These are phyloP conservation scores for Amphiprion ocellaris DNA, from an alignment of 2,113 vertebrate species.

Conservation along the genomic window DNA sequence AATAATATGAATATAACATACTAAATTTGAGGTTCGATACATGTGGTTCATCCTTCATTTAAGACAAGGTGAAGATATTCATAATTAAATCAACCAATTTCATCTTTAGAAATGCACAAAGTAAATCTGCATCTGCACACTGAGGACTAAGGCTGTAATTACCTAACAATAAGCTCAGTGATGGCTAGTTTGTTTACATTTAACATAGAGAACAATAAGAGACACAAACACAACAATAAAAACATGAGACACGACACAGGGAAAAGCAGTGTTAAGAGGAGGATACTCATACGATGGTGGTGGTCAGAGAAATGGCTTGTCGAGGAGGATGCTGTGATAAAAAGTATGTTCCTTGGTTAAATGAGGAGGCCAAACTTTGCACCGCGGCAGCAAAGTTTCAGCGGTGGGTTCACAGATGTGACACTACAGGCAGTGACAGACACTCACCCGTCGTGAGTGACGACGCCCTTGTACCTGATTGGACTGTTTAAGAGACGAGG, in stretches of 20 bases:
- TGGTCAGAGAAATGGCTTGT: background rate
- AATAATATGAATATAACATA: no score
- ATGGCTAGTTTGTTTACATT: slow-evolving; percentile 1
- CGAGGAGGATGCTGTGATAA: background rate
- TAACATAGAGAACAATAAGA: background rate
- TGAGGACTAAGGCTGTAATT: no score
- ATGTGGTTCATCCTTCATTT: no score
- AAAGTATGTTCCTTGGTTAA: background rate
- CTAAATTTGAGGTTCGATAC: no score
- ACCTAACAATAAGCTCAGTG: background rate
- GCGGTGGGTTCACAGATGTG: slow-evolving; percentile 49
- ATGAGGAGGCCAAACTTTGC: slow-evolving; percentile 50
- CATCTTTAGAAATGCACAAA: no score
- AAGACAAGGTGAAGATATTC: no score
- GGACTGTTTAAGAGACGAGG: slow-evolving; percentile 82
- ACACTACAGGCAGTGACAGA: slow-evolving; percentile 59
- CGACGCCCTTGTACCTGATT: slow-evolving; percentile 82
- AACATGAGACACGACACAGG: slow-evolving; percentile 16
- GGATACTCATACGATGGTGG: background rate
- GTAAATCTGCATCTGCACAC: no score
- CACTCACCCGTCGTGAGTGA: slow-evolving; percentile 83
- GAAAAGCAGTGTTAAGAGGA: background rate
- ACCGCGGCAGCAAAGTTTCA: slow-evolving; percentile 55
- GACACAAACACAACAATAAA: slow-evolving; percentile 5
- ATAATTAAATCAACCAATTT: no score